Evolutionary conservation across 2,888 invertebrate genomes (phyloP).

Genomic region (Epicampocera succincta): DNA sequence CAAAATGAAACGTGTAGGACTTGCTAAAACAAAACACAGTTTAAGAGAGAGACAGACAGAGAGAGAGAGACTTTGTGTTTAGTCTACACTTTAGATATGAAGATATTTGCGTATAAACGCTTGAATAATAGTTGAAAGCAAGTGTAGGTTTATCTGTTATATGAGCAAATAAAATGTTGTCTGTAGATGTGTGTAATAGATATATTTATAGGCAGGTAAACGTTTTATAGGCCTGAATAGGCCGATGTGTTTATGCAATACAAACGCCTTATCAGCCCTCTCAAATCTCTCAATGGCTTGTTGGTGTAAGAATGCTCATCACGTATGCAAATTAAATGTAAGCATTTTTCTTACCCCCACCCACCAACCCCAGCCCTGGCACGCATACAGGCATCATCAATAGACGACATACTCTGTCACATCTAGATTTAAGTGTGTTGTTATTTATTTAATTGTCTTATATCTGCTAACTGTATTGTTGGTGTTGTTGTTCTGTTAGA

Average conservation of each 20-base stretch:
- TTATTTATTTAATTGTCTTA: slow-evolving; percentile 76
- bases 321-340: slow-evolving; percentile 47
- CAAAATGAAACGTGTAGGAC: no score
- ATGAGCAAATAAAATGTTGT: slow-evolving; percentile 20
- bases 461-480: slow-evolving; percentile 54
- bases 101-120: background rate
- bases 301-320: slow-evolving; percentile 22
- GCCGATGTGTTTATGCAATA: slow-evolving; percentile 53
- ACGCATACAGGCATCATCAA: background rate
- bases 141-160: slow-evolving; percentile 36
- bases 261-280: slow-evolving; percentile 47
- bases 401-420: slow-evolving; percentile 44
- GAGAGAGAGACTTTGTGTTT: background rate
- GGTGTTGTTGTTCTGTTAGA: slow-evolving; percentile 64
- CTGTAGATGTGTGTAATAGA: no score
- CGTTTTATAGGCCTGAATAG: slow-evolving; percentile 55
- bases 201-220: slow-evolving; percentile 27
- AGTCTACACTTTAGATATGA: background rate
- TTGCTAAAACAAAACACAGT: background rate
- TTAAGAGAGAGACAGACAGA: no score
- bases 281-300: slow-evolving; percentile 45
- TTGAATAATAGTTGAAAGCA: slow-evolving; percentile 32
- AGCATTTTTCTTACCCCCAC: slow-evolving; percentile 7
- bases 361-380: background rate
- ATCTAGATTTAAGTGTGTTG: slow-evolving; percentile 39